These are phyloP conservation scores for Genyomyrus donnyi DNA, from an alignment of 2,113 vertebrate genomes.

Conservation along the genomic window DNA sequence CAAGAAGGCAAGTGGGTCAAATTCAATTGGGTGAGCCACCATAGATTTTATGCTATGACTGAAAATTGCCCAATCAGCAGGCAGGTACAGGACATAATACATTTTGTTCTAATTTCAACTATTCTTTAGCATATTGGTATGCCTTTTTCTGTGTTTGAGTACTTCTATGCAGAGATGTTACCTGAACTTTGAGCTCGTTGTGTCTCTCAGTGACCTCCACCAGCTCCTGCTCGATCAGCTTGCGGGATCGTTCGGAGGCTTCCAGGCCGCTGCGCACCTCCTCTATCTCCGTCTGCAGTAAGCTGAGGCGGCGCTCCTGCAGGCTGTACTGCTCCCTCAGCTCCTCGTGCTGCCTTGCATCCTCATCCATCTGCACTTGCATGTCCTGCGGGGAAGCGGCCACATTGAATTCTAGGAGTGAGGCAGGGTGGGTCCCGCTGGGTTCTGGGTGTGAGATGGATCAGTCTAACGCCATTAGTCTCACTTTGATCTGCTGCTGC, in stretches of 20 bases:
- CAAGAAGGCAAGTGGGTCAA: neutral
- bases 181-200: slow-evolving; percentile 51
- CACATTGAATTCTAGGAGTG: neutral
- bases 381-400: slow-evolving; percentile 47
- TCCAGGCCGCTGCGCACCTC: slow-evolving; percentile 49
- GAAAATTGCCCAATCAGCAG: neutral
- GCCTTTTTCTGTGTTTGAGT: neutral
- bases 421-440: neutral
- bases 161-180: slow-evolving; percentile 6
- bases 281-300: slow-evolving; percentile 52
- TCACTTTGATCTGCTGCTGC: slow-evolving; percentile 59
- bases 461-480: neutral
- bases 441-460: neutral
- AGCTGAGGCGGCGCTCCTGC: slow-evolving; percentile 54
- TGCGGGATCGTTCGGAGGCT: slow-evolving; percentile 49
- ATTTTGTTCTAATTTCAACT: neutral
- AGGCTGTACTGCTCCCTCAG: slow-evolving; percentile 60
- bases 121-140: neutral
- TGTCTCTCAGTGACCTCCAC: slow-evolving; percentile 49
- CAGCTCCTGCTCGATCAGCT: slow-evolving; percentile 57
- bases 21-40: neutral
- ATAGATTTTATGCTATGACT: neutral
- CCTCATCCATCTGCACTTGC: slow-evolving; percentile 57
- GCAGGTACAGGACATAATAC: neutral
- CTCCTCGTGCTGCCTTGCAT: slow-evolving; percentile 50